Evolutionary conservation across 1,140 invertebrate species (phyloP), one percentile per base, ranked within the genome.

Genomic region (Papilio machaon): DNA sequence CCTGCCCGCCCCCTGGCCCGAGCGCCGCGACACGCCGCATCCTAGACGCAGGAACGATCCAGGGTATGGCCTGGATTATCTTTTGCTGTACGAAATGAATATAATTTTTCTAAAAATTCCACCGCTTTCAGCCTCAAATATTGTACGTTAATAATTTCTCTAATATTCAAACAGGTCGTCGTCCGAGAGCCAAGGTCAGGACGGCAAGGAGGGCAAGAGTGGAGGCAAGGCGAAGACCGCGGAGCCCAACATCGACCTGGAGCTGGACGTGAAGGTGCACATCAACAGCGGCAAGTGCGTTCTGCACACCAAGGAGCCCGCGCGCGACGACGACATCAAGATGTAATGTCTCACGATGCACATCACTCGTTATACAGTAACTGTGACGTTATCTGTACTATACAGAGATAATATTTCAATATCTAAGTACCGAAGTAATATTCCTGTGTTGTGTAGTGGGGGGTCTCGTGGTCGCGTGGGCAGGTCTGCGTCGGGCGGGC

Each of bases 221-320:
- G 64, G 64, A 30, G 23, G 23, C 3, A 89, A 93, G 47, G 82
- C 91, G 64, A 97, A 97, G 88, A 95, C 96, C 5, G 96, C 97
- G 82, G 98, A 99, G 89, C 99, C 98, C 0, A 99, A 98, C 88
- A 98, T 99, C 82, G 99, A 99, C 92, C 98, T 99, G 91, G 98
- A 99, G 91, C 95, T 99, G 82, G 98, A 99, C 94, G 97, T 99
- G 0, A 99, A 99, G 95, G 98, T 99, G 47, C 96, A 99, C 81
- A 99, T 99, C 77, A 99, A 99, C 90, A 98, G 98, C 86, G 99
- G 99, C 1, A 99, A 99, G 95, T 99, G 99, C 95, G 98, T 99
- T 43, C 95, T 99, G 4, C 98, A 99, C 94, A 99, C 98, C 0
- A 99, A 99, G 93, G 98, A 98, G 90, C 93, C 95, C 30, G 93